Evolutionary conservation across 2,797 vertebrate species (phyloP).

Genomic region (Danio tinwini): DNA sequence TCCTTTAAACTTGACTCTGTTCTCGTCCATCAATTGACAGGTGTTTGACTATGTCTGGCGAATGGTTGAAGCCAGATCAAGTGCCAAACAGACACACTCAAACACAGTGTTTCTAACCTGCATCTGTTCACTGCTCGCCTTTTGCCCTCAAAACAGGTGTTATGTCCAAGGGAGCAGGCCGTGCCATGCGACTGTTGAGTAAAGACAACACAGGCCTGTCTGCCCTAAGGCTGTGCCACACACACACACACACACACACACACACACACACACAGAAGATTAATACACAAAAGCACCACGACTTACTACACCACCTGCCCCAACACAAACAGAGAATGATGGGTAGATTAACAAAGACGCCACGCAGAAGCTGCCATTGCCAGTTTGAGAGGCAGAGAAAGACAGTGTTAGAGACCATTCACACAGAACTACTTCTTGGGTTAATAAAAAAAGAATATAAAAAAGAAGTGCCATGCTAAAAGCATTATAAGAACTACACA

Average conservation of each 20-base stretch:
- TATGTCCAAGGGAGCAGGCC: slow-evolving; percentile 50
- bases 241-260: slow-evolving; percentile 34
- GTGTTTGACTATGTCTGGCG: slow-evolving; percentile 13
- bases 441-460: neutral
- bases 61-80: slow-evolving; percentile 23
- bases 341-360: slow-evolving; percentile 63
- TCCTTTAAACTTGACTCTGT: slow-evolving; percentile 14
- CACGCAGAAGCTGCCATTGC: slow-evolving; percentile 44
- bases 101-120: slow-evolving; percentile 65
- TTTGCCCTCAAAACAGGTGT: slow-evolving; percentile 79
- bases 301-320: slow-evolving; percentile 75
- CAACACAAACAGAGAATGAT: slow-evolving; percentile 68
- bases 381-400: neutral
- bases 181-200: slow-evolving; percentile 36
- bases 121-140: slow-evolving; percentile 69
- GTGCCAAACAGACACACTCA: slow-evolving; percentile 60
- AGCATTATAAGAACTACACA: no score
- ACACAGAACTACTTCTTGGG: neutral
- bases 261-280: slow-evolving; percentile 64
- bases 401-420: neutral
- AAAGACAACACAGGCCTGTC: slow-evolving; percentile 55
- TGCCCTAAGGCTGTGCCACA: slow-evolving; percentile 33
- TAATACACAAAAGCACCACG: slow-evolving; percentile 39
- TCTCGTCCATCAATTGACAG: slow-evolving; percentile 10
- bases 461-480: no score